A percentile compares a stretch with the other conserved stretches of the same genome.
Evolutionary conservation across 2,113 vertebrate genomes (phyloP).

Genomic region (Cricetomys ansorgei): DNA sequence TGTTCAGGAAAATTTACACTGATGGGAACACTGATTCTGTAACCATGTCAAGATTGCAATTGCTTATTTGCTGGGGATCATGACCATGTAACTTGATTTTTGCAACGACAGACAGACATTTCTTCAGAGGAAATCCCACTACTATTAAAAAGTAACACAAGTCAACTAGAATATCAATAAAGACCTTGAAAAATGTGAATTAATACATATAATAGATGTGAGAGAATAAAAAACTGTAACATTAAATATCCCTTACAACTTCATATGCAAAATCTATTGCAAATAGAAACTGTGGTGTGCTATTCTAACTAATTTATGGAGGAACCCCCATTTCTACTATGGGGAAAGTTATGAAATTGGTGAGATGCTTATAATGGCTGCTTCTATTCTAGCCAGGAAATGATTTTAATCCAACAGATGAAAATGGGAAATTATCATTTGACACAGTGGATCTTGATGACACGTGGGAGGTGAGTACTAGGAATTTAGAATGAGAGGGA

Average conservation of each 20-base stretch:
- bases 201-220: neutral
- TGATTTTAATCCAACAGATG: constrained; percentile 83
- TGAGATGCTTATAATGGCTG: neutral
- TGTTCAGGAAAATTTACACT: neutral
- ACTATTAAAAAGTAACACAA: neutral
- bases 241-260: neutral
- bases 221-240: neutral
- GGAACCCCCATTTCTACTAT: neutral
- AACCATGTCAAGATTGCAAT: neutral
- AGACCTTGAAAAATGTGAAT: neutral
- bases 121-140: no score
- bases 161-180: neutral
- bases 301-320: neutral
- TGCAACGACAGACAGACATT: neutral
- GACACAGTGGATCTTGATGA: constrained; percentile 45
- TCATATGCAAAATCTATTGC: neutral
- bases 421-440: constrained; percentile 65
- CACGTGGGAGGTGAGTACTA: constrained; percentile 56
- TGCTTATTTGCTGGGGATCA: neutral
- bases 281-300: neutral
- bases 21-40: neutral
- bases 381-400: constrained; percentile 81
- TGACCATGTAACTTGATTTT: neutral
- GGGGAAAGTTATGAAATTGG: neutral
- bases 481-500: neutral